Percentiles rank a stretch among this genome's conserved stretches.
Conservation (phyloP, 1,140 invertebrate species). For the Hypothenemus hampei region DNA sequence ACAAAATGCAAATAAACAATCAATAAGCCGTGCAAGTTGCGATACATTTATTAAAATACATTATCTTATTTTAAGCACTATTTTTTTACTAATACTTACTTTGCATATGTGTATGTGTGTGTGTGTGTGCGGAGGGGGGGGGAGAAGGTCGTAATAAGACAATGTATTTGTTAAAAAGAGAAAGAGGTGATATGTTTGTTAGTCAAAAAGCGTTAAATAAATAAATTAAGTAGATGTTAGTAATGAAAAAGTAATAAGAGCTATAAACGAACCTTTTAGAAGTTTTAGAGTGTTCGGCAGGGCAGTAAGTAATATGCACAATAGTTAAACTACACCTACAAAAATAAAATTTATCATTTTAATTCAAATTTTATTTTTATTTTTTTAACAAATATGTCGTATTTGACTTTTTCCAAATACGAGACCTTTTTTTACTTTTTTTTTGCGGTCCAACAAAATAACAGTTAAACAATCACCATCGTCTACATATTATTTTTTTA, state of each 20-base stretch:
- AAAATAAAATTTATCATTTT: constrained; percentile 28
- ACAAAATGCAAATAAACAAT: too few relatives aligned
- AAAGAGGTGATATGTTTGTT: constrained; percentile 5
- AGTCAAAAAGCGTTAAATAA: neutral
- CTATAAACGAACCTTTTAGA: constrained; percentile 32
- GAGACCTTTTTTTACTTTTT: neutral
- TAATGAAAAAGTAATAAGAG: constrained; percentile 13
- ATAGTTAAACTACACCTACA: constrained; percentile 34
- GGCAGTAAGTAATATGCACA: constrained; percentile 36
- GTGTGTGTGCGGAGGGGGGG: too few relatives aligned
- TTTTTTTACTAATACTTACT: too few relatives aligned
- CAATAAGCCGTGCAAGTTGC: too few relatives aligned
- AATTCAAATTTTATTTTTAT: constrained; percentile 32
- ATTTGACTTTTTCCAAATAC: constrained; percentile 27
- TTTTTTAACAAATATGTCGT: constrained; percentile 24
- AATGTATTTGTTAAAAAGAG: too few relatives aligned
- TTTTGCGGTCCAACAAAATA: neutral
- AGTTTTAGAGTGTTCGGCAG: constrained; percentile 22
- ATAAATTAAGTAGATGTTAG: neutral
- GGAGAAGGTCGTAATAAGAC: too few relatives aligned
- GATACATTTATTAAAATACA: too few relatives aligned
- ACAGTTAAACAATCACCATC: neutral
- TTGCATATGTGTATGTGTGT: too few relatives aligned
- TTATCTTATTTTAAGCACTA: too few relatives aligned
- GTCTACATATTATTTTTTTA: constrained; percentile 8